Percentiles rank a stretch among this genome's conserved stretches.
These are phyloP conservation scores for Eidolon helvum DNA, from an alignment of 2,113 vertebrate species.

Conservation along the genomic window DNA sequence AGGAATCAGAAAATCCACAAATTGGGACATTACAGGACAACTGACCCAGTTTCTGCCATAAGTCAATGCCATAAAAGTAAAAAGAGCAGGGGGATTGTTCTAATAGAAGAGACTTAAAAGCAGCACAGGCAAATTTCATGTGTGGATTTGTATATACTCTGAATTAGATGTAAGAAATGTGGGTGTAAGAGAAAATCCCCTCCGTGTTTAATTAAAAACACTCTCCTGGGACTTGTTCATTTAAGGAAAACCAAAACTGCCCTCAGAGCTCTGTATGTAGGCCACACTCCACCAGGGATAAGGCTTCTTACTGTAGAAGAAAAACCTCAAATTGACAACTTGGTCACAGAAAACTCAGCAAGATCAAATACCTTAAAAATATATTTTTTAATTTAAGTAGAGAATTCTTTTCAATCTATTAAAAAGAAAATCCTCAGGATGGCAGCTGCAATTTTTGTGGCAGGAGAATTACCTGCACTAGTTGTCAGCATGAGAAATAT, in stretches of 20 bases:
- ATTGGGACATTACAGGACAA: neutral
- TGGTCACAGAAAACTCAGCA: neutral
- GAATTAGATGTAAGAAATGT: neutral
- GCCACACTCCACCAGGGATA: neutral
- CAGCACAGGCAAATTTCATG: neutral
- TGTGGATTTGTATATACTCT: neutral
- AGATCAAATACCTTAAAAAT: neutral
- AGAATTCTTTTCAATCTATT: neutral
- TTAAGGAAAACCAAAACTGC: neutral
- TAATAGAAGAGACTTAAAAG: neutral
- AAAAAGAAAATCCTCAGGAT: neutral
- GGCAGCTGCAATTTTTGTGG: neutral
- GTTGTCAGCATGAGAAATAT: neutral
- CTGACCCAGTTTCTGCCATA: neutral
- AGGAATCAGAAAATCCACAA: neutral
- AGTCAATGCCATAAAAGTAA: neutral
- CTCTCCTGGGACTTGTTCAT: neutral
- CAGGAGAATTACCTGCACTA: neutral
- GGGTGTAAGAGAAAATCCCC: neutral
- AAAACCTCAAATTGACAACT: neutral
- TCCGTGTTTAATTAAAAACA: constrained; percentile 5
- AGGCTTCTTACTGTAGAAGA: neutral
- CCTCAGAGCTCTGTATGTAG: neutral
- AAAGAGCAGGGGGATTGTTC: neutral
- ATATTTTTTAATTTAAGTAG: neutral